Percentiles rank a stretch among this genome's conserved stretches.
These are phyloP conservation scores for Trichopria drosophilae DNA, from an alignment of 2,888 invertebrate genomes.

Conservation along the genomic window DNA sequence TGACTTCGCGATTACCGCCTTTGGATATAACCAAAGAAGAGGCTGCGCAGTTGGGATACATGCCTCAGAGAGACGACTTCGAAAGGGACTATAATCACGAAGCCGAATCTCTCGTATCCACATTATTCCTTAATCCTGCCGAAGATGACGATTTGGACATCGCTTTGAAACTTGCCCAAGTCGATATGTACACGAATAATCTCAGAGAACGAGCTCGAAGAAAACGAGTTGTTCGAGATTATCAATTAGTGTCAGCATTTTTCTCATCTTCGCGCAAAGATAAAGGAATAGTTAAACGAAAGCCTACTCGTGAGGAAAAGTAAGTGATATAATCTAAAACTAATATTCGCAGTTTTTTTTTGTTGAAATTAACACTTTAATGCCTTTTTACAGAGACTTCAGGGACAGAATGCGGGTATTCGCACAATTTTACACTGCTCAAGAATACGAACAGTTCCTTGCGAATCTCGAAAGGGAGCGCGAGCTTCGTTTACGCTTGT, in stretches of 20 bases:
- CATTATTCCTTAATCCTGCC: slow-evolving; percentile 74
- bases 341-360: slow-evolving; percentile 3
- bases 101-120: slow-evolving; percentile 87
- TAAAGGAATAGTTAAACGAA: slow-evolving; percentile 63
- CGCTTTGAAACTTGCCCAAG: slow-evolving; percentile 86
- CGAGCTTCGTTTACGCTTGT: slow-evolving; percentile 79
- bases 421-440: slow-evolving; percentile 84
- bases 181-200: slow-evolving; percentile 86
- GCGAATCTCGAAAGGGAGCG: slow-evolving; percentile 81
- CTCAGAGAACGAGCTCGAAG: slow-evolving; percentile 83
- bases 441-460: slow-evolving; percentile 80
- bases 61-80: slow-evolving; percentile 95
- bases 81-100: slow-evolving; percentile 93
- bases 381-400: slow-evolving; percentile 66
- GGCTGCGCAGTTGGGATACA: slow-evolving; percentile 86
- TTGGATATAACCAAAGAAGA: slow-evolving; percentile 82
- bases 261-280: slow-evolving; percentile 70
- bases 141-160: slow-evolving; percentile 91
- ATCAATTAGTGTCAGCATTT: slow-evolving; percentile 85
- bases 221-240: slow-evolving; percentile 88
- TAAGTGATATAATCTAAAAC: slow-evolving; percentile 53
- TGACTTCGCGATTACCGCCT: slow-evolving; percentile 74
- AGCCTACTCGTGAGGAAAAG: slow-evolving; percentile 79
- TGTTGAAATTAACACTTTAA: slow-evolving; percentile 5
- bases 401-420: slow-evolving; percentile 83